These are phyloP conservation scores for Oncorhynchus masou DNA, from an alignment of 2,113 vertebrate species.

Conservation along the genomic window DNA sequence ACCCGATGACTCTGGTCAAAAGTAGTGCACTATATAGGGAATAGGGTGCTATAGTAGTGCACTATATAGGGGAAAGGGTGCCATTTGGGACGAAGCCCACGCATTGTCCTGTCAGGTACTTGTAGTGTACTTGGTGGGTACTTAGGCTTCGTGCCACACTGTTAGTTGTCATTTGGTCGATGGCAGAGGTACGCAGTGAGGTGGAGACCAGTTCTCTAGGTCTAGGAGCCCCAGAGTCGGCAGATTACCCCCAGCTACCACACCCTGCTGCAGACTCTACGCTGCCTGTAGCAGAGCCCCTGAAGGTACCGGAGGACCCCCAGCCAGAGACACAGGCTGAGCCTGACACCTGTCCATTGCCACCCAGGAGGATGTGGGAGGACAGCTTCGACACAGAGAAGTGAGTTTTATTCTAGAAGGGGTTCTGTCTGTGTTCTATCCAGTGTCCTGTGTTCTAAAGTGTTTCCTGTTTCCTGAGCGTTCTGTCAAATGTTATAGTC, in stretches of 20 bases:
- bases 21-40: too few relatives aligned
- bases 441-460: too few relatives aligned
- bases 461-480: too few relatives aligned
- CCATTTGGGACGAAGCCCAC: too few relatives aligned
- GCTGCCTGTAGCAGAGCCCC: neutral
- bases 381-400: neutral
- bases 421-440: too few relatives aligned
- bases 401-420: neutral
- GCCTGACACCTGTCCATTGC: neutral
- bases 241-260: neutral
- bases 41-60: too few relatives aligned
- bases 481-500: too few relatives aligned
- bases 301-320: neutral
- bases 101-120: neutral
- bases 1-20: too few relatives aligned
- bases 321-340: neutral
- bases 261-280: too few relatives aligned
- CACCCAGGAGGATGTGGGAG: constrained; percentile 30
- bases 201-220: neutral
- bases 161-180: neutral
- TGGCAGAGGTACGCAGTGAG: neutral
- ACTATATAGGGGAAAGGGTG: too few relatives aligned
- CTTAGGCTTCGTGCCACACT: neutral
- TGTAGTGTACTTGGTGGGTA: neutral
- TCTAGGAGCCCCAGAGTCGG: neutral